Evolutionary conservation across 2,888 invertebrate genomes (phyloP).

Genomic region (Ethmia dodecea): DNA sequence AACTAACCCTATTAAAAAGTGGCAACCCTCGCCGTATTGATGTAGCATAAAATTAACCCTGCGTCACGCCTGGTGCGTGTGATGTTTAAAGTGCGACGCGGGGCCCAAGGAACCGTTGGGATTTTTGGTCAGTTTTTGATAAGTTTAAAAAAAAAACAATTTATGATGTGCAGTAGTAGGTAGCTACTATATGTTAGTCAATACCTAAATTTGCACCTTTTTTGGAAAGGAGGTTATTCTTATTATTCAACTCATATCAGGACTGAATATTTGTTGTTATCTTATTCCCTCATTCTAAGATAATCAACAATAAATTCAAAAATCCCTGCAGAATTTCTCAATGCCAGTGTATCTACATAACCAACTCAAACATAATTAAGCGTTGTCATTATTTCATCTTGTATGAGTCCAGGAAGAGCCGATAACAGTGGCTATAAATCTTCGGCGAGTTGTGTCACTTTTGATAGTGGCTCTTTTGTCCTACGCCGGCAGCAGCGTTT

Average conservation of each 20-base stretch:
- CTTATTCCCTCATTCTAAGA: too few relatives aligned
- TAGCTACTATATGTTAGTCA: too few relatives aligned
- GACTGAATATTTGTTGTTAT: too few relatives aligned
- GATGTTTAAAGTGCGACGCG: slow-evolving; percentile 46
- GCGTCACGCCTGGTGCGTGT: slow-evolving; percentile 59
- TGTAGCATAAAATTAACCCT: slow-evolving; percentile 75
- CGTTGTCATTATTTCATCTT: slow-evolving; percentile 5
- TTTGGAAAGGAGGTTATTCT: too few relatives aligned
- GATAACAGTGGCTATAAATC: slow-evolving; percentile 5
- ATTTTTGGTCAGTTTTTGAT: slow-evolving; percentile 17
- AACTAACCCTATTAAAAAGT: slow-evolving; percentile 74
- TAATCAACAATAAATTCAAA: too few relatives aligned
- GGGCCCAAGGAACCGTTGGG: slow-evolving; percentile 17
- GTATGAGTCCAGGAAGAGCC: slow-evolving; percentile 2
- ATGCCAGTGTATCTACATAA: too few relatives aligned
- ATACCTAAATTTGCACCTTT: too few relatives aligned
- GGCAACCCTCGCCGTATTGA: slow-evolving; percentile 63
- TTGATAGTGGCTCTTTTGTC: slow-evolving; percentile 10
- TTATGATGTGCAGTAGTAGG: too few relatives aligned
- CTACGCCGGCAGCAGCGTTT: neutral
- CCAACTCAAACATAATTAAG: neutral
- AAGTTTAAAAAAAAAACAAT: too few relatives aligned
- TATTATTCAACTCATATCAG: too few relatives aligned
- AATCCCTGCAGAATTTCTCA: too few relatives aligned
- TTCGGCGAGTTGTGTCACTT: slow-evolving; percentile 4